phyloP scores from a whole-genome alignment of 2,797 vertebrate species.

The Menidia menidia region DNA sequence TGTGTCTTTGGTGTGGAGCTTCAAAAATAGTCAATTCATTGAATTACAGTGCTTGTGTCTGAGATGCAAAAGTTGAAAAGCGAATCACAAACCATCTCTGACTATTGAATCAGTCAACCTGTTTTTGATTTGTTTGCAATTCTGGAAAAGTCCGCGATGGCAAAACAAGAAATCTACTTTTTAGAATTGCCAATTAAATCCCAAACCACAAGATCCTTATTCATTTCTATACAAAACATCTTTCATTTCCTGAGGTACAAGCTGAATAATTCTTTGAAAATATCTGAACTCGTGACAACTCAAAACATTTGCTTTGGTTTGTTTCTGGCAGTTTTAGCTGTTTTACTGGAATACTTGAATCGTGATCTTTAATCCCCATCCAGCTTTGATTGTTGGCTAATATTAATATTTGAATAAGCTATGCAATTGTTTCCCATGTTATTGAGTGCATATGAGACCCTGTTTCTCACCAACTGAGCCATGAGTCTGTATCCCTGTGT shows the following conservation, averaged over 20 bases:
- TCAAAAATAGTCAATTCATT: too few relatives aligned
- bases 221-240: not conserved
- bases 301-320: constrained; percentile 29
- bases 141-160: too few relatives aligned
- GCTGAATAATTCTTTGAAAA: not conserved
- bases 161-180: too few relatives aligned
- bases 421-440: constrained; percentile 18
- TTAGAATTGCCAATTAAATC: too few relatives aligned
- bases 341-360: constrained; percentile 23
- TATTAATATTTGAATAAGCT: constrained; percentile 36
- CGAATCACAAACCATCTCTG: too few relatives aligned
- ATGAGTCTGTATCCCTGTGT: constrained; percentile 33
- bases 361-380: constrained; percentile 23
- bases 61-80: too few relatives aligned
- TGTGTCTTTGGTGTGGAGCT: too few relatives aligned
- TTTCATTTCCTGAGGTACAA: not conserved
- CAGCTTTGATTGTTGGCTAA: constrained; percentile 27
- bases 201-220: not conserved
- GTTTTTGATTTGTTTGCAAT: too few relatives aligned
- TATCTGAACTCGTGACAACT: constrained; percentile 6
- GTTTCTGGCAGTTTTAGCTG: constrained; percentile 23
- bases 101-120: too few relatives aligned
- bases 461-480: constrained; percentile 43
- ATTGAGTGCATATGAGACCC: constrained; percentile 15
- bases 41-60: too few relatives aligned